Base-by-base conservation (phyloP, 2,888 invertebrate genomes). In the Hydriomena furcata region DNA sequence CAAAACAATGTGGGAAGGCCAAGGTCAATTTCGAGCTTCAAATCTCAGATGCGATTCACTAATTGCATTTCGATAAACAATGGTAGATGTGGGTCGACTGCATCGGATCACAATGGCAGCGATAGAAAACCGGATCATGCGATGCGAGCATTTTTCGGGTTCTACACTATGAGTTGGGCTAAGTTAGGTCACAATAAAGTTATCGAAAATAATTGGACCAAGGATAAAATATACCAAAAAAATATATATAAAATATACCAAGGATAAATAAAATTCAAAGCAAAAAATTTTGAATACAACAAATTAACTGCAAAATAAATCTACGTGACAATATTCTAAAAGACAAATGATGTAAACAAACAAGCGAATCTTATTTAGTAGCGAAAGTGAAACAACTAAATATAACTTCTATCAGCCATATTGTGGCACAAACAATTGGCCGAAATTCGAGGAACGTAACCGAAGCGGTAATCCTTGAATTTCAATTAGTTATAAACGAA, bases 91-190 rank as follows among this genome's bases (percentile, higher is more conserved):
- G 71, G 78, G 77, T 79, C 72, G 58, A 56, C 65, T 79, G 73
- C 76, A 76, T 66, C 28, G 28, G 60, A 66, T 72, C 64, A 76
- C 73, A 80, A 73, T 72, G 65, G 64, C 59, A 57, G 58, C 56
- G 67, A 68, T 65, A 69, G 66, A 66, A 73, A 84, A 79, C 69
- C 65, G 69, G 82, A 85, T 82, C 84, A 79, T 63, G 69, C 68
- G 67, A 76, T 63, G 68, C 69, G 68, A 78, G 69, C 69, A 78
- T 78, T 81, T 81, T 79, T 76, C 71, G 60, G 63, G 68, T 76
- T 71, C 61, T 65, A 66, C 64, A 65, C 60, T 63, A 67, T 63
- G 67, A 72, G 61, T 65, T 63, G 63, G 49, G 62, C 61, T 73
- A 79, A 82, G 80, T n/a, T 79, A 66, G 78, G 67, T 70, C 76